Base-by-base conservation (phyloP, 2,113 vertebrate species). In the Eupsittula cactorum region DNA sequence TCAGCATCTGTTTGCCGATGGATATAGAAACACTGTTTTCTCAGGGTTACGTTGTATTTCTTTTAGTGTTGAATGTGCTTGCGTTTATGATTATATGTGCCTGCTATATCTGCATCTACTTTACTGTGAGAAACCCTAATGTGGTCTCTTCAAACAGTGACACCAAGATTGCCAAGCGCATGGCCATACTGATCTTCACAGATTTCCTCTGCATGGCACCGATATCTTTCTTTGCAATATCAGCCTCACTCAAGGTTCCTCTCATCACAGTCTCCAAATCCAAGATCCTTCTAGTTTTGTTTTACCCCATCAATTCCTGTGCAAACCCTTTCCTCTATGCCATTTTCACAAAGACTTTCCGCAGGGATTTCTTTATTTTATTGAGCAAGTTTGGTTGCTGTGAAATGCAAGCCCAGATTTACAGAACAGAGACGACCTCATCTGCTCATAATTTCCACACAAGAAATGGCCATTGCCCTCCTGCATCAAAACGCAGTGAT, bases 161-260 rank as follows among this genome's bases (percentile, higher is more conserved):
- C 97, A 98, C 98, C 76, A 98, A 98, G 59, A 98, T 99, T 7
- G 99, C 99, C 92, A 98, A 99, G 69, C 98, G 99, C 52, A 99
- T 99, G 99, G 99, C 99, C 19, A 86, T 99, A 33, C 98, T 99
- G 35, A 99, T 99, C 95, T 99, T 99, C 97, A 99, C 99, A 0
- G 98, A 99, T 97, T 99, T 99, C 95, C 86, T 99, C 85, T 99
- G 99, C 97, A 99, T 99, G 98, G 99, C 99, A 0, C 99, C 99
- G 3, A 99, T 99, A 89, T 99, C 99, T 10, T 99, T 99, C 95
- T 99, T 99, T n/a, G 99, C 99, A 76, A 98, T 99, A 87, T 99
- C 99, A 0, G 99, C 99, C 13, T 99, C 99, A 1, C 98, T 99
- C 78, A 99, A 99, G 96, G 97, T 98, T 42, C 99, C 99, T 18